Evolutionary conservation across 1,140 invertebrate species (phyloP).

Genomic region (Venturia canescens): DNA sequence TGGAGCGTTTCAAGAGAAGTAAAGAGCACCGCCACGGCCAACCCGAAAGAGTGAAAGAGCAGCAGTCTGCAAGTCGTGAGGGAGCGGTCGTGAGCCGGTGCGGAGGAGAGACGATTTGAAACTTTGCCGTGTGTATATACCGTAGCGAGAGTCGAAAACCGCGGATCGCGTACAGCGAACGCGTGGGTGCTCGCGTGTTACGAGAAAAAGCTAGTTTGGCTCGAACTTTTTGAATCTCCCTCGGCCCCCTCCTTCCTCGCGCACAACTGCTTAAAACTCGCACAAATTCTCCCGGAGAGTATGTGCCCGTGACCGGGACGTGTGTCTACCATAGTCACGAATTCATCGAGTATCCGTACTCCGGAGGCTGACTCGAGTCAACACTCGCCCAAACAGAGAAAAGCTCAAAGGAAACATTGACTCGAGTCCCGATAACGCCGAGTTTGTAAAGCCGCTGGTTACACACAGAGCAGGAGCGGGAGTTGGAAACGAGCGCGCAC

Average conservation of each 20-base stretch:
- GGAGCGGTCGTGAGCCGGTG: neutral
- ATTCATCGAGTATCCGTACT: too few species aligned
- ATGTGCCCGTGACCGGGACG: neutral
- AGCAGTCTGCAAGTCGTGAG: neutral
- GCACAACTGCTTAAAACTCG: conserved; percentile 6
- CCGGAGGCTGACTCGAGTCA: too few species aligned
- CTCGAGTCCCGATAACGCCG: too few species aligned
- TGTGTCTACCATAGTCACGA: too few species aligned
- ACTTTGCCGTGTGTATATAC: conserved; percentile 9
- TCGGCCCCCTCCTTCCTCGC: neutral
- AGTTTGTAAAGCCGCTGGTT: too few species aligned
- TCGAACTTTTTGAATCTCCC: neutral
- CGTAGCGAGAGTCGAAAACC: conserved; percentile 24
- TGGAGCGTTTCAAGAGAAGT: conserved; percentile 23
- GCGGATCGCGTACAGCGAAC: neutral
- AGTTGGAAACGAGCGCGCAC: too few species aligned
- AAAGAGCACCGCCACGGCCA: conserved; percentile 18
- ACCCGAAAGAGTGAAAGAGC: neutral
- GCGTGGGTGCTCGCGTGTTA: conserved; percentile 7
- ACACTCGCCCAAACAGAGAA: too few species aligned
- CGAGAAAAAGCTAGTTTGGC: conserved; percentile 5
- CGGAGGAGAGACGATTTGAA: neutral
- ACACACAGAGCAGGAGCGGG: too few species aligned
- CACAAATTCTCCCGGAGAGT: neutral
- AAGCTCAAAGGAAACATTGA: too few species aligned